phyloP scores from a whole-genome alignment of 2,888 invertebrate genomes.

The Orthonychiurus folsomi region DNA sequence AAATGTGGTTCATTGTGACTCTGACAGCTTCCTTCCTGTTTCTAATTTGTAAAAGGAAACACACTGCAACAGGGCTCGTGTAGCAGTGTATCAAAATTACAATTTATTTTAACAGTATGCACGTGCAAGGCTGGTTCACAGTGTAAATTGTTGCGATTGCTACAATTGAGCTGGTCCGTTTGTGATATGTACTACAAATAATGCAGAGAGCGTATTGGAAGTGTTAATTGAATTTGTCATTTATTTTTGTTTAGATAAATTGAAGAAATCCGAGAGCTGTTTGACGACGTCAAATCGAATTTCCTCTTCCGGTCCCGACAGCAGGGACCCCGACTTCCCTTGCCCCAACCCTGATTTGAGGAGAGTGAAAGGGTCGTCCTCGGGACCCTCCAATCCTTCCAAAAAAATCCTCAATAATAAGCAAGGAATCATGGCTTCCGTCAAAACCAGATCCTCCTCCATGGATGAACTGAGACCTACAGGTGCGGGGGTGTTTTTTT shows the following conservation, averaged over 20 bases:
- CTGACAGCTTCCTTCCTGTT: background rate
- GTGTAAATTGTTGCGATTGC: too few species aligned
- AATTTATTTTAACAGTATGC: too few species aligned
- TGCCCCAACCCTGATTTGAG: constrained; percentile 10
- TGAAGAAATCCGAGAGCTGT: constrained; percentile 33
- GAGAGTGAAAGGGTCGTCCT: constrained; percentile 16
- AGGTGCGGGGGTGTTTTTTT: constrained; percentile 27
- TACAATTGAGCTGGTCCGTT: too few species aligned
- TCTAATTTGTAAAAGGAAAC: background rate
- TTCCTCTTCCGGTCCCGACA: constrained; percentile 37
- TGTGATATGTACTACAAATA: too few species aligned
- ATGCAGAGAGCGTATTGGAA: constrained; percentile 5
- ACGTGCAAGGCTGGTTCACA: too few species aligned
- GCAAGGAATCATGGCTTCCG: constrained; percentile 8
- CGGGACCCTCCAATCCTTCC: constrained; percentile 10
- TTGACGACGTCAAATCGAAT: constrained; percentile 23
- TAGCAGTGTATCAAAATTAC: background rate
- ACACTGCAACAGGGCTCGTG: background rate
- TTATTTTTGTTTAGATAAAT: constrained; percentile 30
- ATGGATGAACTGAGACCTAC: constrained; percentile 38
- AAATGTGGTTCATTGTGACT: background rate
- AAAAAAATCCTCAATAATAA: constrained; percentile 10
- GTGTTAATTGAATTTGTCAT: constrained; percentile 4
- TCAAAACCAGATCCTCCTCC: constrained; percentile 33
- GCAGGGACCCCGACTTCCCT: constrained; percentile 17